Base-by-base conservation (phyloP, 35 echinoderm and acorn worm genomes). In the Hemicentrotus pulcherrimus region DNA sequence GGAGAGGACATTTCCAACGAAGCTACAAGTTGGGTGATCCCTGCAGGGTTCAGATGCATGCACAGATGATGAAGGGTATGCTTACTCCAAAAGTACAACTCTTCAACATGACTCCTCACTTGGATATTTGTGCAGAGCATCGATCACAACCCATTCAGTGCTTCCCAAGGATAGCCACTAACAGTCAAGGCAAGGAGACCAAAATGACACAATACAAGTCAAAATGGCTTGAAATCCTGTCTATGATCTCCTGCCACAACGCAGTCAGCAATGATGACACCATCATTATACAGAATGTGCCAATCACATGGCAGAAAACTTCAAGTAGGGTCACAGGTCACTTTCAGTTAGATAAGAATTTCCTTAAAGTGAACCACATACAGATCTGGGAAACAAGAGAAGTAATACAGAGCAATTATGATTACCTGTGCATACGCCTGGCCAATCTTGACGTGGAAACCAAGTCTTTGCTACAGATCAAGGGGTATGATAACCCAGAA, bases 101-200 rank as follows among this genome's bases (percentile, higher is more conserved):
- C 28, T 95, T 95, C 92, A 85, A 95, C 48, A 58, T 96, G 31
- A 96, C 95, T 11, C 94, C 95, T 46, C 87, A 96, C 46, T 58
- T 97, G 6, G 85, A 61, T 47, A 59, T 96, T 32, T 97, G 97
- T 48, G 46, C 94, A n/a, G 97, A 97, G 47, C 97, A 97, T 95
- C 95, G 97, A 28, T 16, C 46, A 59, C 48, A 96, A 46, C 94
- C 97, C 28, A 48, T 97, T 47, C 31, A 92, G 47, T 96, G 97
- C 86, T 96, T 97, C 60, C 32, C 95, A 55, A 86, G 32, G 32
- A 28, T 96, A 11, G 95, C 97, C 32, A 45, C 48, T 10, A 88
- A 95, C n/a, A 85, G 47, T 41, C 94, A 70, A 9, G 65, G 46
- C 45, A 70, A 9, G 46, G 65, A 94, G 58, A 87, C 33, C 47